Conservation (phyloP, 2,797 vertebrate species). For the Luscinia luscinia region DNA sequence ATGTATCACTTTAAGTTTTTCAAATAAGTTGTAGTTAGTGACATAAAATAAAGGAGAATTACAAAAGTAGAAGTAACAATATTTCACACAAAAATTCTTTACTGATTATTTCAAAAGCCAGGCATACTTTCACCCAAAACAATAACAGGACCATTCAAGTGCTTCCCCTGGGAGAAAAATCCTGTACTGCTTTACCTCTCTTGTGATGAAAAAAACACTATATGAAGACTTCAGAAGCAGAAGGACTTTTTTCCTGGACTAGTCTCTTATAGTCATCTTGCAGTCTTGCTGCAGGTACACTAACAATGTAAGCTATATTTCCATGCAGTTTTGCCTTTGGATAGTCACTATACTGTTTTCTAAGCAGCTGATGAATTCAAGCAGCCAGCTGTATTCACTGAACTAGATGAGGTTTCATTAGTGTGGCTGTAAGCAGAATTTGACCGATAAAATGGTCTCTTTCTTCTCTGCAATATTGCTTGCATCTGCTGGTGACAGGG, state of each 20-base stretch:
- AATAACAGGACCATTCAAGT: neutral
- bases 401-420: neutral
- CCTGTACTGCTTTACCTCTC: neutral
- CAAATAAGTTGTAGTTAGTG: neutral
- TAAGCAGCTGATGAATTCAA: neutral
- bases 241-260: neutral
- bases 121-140: neutral
- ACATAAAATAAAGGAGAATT: neutral
- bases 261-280: neutral
- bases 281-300: neutral
- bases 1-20: neutral
- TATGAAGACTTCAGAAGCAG: neutral
- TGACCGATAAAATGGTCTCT: neutral
- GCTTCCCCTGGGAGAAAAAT: neutral
- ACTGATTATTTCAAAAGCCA: neutral
- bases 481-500: neutral
- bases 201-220: neutral
- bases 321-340: neutral
- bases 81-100: neutral
- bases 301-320: neutral
- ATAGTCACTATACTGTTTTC: neutral
- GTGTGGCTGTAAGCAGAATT: neutral
- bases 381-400: neutral
- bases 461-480: constrained; percentile 16
- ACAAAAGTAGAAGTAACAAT: neutral